Evolutionary conservation across 2,113 vertebrate species (phyloP).

Genomic region (Mormyrus iriodes): DNA sequence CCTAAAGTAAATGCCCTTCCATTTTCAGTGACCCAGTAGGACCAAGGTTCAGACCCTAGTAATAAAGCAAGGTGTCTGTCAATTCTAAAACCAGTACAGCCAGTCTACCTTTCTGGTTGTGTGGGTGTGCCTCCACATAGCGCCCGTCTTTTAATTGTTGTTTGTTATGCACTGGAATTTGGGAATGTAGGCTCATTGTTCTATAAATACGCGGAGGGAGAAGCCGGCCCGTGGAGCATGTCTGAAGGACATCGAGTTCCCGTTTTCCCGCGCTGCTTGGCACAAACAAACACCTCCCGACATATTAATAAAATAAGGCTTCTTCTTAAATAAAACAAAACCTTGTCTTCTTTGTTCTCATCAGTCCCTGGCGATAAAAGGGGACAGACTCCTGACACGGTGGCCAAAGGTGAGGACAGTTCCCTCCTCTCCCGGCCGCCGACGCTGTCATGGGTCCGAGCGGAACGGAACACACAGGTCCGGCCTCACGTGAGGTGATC

Average conservation of each 20-base stretch:
- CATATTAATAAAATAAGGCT: slow-evolving; percentile 1
- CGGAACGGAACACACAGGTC: neutral
- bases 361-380: neutral
- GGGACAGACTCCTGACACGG: neutral
- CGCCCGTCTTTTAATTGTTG: neutral
- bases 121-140: neutral
- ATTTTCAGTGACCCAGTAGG: neutral
- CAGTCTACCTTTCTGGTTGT: neutral
- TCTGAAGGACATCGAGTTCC: slow-evolving; percentile 1
- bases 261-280: neutral
- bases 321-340: neutral
- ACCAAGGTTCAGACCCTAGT: neutral
- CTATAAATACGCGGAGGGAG: slow-evolving; percentile 11
- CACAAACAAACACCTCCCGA: neutral
- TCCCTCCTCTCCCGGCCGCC: neutral
- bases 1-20: neutral
- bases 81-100: neutral
- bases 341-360: neutral
- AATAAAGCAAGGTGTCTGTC: neutral
- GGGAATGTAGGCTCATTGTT: neutral
- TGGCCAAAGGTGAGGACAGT: neutral
- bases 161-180: neutral
- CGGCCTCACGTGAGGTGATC: neutral
- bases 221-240: neutral
- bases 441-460: neutral